Evolutionary conservation across 2,113 vertebrate genomes (phyloP).

Genomic region (Vanacampus margaritifer): DNA sequence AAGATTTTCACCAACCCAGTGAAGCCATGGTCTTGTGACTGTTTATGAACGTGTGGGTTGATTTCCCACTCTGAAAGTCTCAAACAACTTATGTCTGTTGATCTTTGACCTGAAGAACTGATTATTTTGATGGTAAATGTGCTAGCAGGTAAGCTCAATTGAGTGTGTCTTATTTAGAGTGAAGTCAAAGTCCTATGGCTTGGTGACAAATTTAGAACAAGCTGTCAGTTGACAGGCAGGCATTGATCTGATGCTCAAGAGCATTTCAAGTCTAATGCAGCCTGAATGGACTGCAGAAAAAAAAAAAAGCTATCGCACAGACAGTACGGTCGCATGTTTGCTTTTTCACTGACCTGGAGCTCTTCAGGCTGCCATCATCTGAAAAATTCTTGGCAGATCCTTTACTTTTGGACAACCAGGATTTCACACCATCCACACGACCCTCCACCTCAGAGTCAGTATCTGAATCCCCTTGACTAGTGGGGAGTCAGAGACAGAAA

Average conservation of each 20-base stretch:
- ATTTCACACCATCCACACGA: conserved; percentile 92
- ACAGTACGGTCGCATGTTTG: background rate
- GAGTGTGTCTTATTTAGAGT: too few species aligned
- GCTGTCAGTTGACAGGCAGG: conserved; percentile 62
- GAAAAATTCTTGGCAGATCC: conserved; percentile 84
- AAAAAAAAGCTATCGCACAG: background rate
- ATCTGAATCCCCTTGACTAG: conserved; percentile 88
- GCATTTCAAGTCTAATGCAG: conserved; percentile 26
- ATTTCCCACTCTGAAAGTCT: too few species aligned
- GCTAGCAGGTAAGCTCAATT: too few species aligned
- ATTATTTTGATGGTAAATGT: too few species aligned
- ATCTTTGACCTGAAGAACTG: too few species aligned
- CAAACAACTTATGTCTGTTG: too few species aligned
- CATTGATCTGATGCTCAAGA: conserved; percentile 53
- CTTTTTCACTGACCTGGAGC: conserved; percentile 83
- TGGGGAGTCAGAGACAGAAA: conserved; percentile 24
- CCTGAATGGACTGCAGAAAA: background rate
- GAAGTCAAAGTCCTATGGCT: conserved; percentile 41
- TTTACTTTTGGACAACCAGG: conserved; percentile 86
- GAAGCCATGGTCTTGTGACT: too few species aligned
- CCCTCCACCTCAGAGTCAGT: conserved; percentile 90
- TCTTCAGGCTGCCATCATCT: conserved; percentile 90
- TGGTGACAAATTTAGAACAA: conserved; percentile 64
- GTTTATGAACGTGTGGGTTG: too few species aligned
- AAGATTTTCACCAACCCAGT: too few species aligned